Evolutionary conservation across 35 echinoderm and acorn worm species (phyloP), one percentile per base, ranked within the genome.

Genomic region (Hemicentrotus pulcherrimus): DNA sequence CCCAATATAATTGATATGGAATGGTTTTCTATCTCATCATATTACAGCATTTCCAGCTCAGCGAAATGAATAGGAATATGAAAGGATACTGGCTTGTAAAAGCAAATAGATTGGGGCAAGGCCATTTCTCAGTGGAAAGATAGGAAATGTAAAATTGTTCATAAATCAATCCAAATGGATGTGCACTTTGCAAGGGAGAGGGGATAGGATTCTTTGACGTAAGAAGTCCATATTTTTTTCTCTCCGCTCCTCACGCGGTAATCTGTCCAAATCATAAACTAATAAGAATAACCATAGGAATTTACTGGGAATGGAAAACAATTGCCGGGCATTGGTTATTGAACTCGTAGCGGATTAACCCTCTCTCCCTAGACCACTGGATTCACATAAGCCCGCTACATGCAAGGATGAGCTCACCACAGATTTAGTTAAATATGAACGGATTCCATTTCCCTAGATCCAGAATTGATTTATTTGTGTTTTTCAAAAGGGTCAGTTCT

Each of bases 161-260:
- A 47, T 47, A 90, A 90, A 90, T 90, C 32, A 90, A 47, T 45
- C 88, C 31, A 90, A 90, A 90, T 90, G 88, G 88, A 90, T 90
- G 46, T 90, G 88, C 88, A 90, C 88, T 90, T 90, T 90, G 46
- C 31, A 10, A 90, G 88, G 88, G 31, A 15, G 46, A 78, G 12
- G 16, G 88, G 12, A 32, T 10, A 59, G 52, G 52, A 16, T 1
- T 33, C 88, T 90, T 90, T 90, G 88, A 90, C 88, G 88, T 47
- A 90, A 90, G 46, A 90, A 11, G 11, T 47, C 88, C 0, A 5
- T 33, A 47, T 90, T 30, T 9, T 90, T 30, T 9, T 47, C 88
- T 24, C 88, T 90, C 32, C 88, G 32, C 32, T 90, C 88, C 88
- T 47, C 88, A 90, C 46, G 19, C 31, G 88, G 88, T 90, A 90